Base-by-base conservation (phyloP, 2,797 vertebrate genomes). In the Thalassophryne amazonica region DNA sequence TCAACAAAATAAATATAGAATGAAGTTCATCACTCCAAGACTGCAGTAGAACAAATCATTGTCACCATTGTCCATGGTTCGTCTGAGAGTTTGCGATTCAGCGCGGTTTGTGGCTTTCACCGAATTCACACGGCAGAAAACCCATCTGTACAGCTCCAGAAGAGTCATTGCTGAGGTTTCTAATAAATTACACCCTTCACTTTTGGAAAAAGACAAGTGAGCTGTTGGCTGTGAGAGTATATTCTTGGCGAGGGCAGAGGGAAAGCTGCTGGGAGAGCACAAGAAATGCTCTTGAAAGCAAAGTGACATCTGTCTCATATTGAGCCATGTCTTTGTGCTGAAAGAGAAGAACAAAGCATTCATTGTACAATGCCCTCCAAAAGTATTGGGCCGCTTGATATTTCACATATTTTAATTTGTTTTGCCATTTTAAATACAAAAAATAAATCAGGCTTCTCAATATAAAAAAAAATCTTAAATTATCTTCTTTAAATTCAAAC, bases 141-240 rank as follows among this genome's bases (percentile, higher is more conserved):
- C 60, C 34, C 54, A 60, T 52, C 57, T 20, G 58, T 61, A 60
- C 40, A 59, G 35, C 70, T 50, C 54, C 55, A 63, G 64, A 60
- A 79, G 67, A 69, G 62, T 72, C 73, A 68, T 73, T 19, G 0
- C 31, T 41, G 69, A 67, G 71, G 73, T 56, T 74, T 65, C 66
- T 58, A 60, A 82, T 71, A 81, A 84, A 83, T 86, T 71, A 76
- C 55, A 83, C 41, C 74, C 57, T 65, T 75, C 59, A 52, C 67
- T 73, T 54, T 61, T 1, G 8, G 61, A 43, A 57, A 72, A 62
- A 49, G 41, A 39, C 22, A 3, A 62, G 55, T 3, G 3, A 63
- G 61, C 36, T 46, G 25, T 73, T 67, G 69, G 71, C 73, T 19
- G 33, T 19, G 33, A 31, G 57, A 56, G 37, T 14, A 23, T 27